These are phyloP conservation scores for Hecatera dysodea DNA, from an alignment of 2,888 invertebrate genomes.

Conservation along the genomic window DNA sequence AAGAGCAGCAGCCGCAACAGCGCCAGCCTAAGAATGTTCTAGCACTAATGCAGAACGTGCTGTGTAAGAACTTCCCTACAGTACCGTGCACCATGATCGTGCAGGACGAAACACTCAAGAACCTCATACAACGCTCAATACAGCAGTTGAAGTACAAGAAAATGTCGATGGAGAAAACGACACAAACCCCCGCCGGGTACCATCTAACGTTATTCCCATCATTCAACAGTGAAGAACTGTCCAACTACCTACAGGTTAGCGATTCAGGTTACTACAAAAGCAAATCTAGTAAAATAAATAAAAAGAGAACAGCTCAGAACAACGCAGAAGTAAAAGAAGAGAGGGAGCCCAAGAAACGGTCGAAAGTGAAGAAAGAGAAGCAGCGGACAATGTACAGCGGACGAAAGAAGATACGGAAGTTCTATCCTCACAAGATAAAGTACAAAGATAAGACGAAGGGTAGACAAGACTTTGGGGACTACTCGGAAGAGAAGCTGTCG, in stretches of 20 bases:
- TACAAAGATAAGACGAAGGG: constrained; percentile 76
- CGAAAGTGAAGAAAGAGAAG: constrained; percentile 63
- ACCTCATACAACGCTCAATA: constrained; percentile 81
- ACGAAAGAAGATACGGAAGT: constrained; percentile 82
- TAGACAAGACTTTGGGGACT: constrained; percentile 72
- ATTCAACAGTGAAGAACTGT: constrained; percentile 81
- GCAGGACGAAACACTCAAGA: constrained; percentile 76
- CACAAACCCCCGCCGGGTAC: constrained; percentile 68
- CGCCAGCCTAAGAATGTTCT: constrained; percentile 70
- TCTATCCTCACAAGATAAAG: constrained; percentile 87
- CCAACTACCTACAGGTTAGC: constrained; percentile 76
- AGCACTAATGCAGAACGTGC: constrained; percentile 81
- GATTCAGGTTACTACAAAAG: constrained; percentile 67
- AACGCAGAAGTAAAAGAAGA: constrained; percentile 32
- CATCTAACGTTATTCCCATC: constrained; percentile 77
- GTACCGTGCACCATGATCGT: constrained; percentile 83
- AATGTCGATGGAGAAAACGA: constrained; percentile 72
- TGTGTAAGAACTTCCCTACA: constrained; percentile 83
- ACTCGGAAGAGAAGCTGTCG: constrained; percentile 80
- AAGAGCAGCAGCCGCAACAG: constrained; percentile 38
- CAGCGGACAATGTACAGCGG: constrained; percentile 72
- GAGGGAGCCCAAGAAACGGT: constrained; percentile 44
- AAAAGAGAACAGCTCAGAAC: constrained; percentile 30
- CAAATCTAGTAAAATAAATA: constrained; percentile 50
- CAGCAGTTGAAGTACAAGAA: constrained; percentile 82